phyloP scores from a whole-genome alignment of 2,888 invertebrate species.

The Marronus borbonicus region DNA sequence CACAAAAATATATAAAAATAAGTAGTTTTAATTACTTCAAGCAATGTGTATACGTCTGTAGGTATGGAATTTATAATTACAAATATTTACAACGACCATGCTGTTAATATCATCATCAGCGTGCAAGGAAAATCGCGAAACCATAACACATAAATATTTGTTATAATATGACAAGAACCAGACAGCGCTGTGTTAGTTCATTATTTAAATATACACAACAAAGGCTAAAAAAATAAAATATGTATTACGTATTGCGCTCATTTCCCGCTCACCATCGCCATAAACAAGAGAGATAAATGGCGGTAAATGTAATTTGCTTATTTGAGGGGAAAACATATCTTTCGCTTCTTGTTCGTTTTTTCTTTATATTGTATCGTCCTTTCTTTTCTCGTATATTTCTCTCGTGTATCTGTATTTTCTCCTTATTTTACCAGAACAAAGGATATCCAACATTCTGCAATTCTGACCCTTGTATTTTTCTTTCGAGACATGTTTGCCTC shows the following conservation, averaged over 20 bases:
- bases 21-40: no score
- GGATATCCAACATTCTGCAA: constrained; percentile 16
- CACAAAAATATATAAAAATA: no score
- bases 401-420: background rate
- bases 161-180: constrained; percentile 22
- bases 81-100: no score
- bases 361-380: constrained; percentile 2
- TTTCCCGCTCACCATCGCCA: constrained; percentile 12
- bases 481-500: constrained; percentile 35
- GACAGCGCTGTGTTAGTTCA: constrained; percentile 14
- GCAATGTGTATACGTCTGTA: no score
- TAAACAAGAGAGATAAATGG: constrained; percentile 41
- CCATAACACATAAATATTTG: constrained; percentile 28
- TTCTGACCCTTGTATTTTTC: constrained; percentile 36
- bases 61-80: no score
- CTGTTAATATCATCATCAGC: no score
- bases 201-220: constrained; percentile 28
- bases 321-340: constrained; percentile 17
- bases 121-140: background rate
- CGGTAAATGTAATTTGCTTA: constrained; percentile 31
- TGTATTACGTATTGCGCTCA: constrained; percentile 5
- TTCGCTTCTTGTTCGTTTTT: constrained; percentile 3
- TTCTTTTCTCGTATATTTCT: background rate
- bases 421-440: constrained; percentile 21
- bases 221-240: constrained; percentile 30